Evolutionary conservation across 2,797 vertebrate genomes (phyloP), one percentile per base, ranked within the genome.

Genomic region (Pempheris klunzingeri): DNA sequence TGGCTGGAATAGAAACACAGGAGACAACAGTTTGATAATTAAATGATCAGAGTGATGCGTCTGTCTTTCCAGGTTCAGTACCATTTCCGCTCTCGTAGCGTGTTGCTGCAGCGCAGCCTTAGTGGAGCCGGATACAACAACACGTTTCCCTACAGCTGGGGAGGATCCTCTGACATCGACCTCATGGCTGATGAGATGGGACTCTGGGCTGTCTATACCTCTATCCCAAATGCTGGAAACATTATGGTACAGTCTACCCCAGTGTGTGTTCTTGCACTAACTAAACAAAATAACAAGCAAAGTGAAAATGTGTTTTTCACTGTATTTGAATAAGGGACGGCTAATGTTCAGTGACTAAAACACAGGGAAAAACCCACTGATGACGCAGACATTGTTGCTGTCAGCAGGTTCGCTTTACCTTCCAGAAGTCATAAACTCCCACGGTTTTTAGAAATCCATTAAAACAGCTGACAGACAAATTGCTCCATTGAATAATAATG

Each of bases 81-180:
- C 90, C 96, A 96, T 82, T 98, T 99, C 74, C 95, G 96, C 61
- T 95, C 95, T 0, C 97, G 97, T 54, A 94, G 93, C 34, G 96
- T 99, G 71, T 82, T 98, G 44, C 95, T 96, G 0, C 97, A 99
- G 80, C 95, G 97, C 4, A 96, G 96, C 76, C 94, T 99, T 60
- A 96, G 96, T 36, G 97, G 97, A 1, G 98, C 98, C 0, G 98
- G 98, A 11, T 99, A 98, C 91, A 98, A 99, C 93, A 99, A 99
- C 7, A 97, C 98, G 32, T 99, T 99, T 83, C 98, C 98, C 0
- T 99, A 99, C 87, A 99, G 98, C 4, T 99, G 98, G 98, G 98
- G 98, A 0, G 98, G 98, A 9, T 98, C 97, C 54, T 99, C 98
- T 0, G 98, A 99, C 81, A 99, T 99, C 2, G 98, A 99, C 94